Base-by-base conservation (phyloP, 2,888 invertebrate species). In the Euplagia quadripunctaria region DNA sequence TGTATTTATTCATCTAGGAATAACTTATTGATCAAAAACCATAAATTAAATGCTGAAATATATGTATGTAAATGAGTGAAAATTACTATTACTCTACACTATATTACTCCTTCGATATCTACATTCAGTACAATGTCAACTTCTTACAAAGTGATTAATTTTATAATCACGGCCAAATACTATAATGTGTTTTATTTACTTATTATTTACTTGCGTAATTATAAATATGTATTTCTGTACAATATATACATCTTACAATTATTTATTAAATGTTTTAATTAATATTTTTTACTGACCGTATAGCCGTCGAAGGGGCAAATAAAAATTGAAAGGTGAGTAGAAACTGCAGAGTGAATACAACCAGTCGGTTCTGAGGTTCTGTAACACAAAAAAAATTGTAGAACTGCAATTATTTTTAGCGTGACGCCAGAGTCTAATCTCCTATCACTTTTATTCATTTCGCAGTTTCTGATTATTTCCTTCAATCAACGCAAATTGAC, bases 191-290 rank as follows among this genome's bases (percentile, higher is more conserved):
- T 51, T 61, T 8, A 46, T 46, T 46, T 46, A 46, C 46, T 72
- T 68, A 70, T 71, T 42, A 31, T 31, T 49, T 12, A 68, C 55
- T 31, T 61, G 0, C n/a, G 46, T 43, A 46, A 20, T 68, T 20
- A 58, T 46, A 68, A n/a, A 68, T 68, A 69, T 11, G 4, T 11
- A 52, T 77, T 64, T 82, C 66, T 85, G 77, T 85, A 85, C 85
- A 85, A 20, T 82, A 81, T 85, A 67, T 83, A 82, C 84, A 85
- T 65, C 42, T 55, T 69, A 64, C n/a, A 31, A 31, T 43, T 64
- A 55, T 63, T 61, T 49, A 61, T 69, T 52, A 41, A 55, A 20
- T 16, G 16, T 49, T 67, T 17, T 17, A 41, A 7, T 42, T 11
- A 52, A 42, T 63, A 71, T 46, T 17, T 64, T 12, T 66, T 51